A percentile compares a stretch with the other conserved stretches of the same genome.
Conservation (phyloP, 2,797 vertebrate genomes). For the Perodicticus potto region DNA sequence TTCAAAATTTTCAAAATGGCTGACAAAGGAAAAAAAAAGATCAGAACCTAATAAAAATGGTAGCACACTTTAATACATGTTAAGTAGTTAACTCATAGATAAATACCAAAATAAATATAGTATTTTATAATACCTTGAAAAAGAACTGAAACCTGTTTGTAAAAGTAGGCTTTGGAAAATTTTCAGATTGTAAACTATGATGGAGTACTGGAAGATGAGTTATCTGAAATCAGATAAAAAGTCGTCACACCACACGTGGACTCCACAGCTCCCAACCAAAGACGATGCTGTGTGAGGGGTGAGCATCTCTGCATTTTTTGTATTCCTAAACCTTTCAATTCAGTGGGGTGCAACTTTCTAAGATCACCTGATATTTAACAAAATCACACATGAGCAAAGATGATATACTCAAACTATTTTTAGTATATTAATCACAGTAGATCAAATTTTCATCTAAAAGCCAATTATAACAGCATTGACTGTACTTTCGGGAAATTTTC, state of each 20-base stretch:
- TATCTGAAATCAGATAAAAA: neutral
- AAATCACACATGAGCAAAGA: neutral
- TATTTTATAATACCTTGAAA: neutral
- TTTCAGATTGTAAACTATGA: neutral
- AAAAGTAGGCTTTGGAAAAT: neutral
- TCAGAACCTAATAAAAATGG: neutral
- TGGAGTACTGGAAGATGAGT: neutral
- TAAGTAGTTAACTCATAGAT: neutral
- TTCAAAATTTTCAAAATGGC: neutral
- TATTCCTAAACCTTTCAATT: neutral
- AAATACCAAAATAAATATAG: neutral
- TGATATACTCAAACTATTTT: neutral
- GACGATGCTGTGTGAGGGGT: neutral
- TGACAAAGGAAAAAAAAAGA: neutral
- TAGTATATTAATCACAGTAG: neutral
- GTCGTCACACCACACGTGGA: neutral
- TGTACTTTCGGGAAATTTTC: neutral
- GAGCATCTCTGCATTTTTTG: rapidly evolving
- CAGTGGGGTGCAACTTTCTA: neutral
- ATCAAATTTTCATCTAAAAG: slow-evolving; percentile 20
- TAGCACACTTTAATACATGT: neutral
- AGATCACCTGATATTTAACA: neutral
- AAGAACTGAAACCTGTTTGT: neutral
- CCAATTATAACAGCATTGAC: neutral
- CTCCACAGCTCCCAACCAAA: neutral